phyloP scores from a whole-genome alignment of 2,797 vertebrate species.

The Poecilia gillii region DNA sequence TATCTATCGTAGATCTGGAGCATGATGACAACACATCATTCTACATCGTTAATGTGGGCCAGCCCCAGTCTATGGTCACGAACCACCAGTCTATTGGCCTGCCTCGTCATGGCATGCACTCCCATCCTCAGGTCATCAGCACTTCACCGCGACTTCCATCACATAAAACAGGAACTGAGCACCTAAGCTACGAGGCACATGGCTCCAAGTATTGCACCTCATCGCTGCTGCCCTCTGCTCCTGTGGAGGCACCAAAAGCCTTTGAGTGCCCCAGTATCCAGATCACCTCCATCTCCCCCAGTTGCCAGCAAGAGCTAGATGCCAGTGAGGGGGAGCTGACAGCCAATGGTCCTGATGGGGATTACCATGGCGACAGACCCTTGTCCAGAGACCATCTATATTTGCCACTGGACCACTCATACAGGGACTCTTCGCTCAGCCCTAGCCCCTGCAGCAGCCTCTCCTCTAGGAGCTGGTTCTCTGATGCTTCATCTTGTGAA shows the following conservation, averaged over 20 bases:
- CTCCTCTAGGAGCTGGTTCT: conserved; percentile 98
- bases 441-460: conserved; percentile 98
- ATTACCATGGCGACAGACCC: conserved; percentile 89
- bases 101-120: conserved; percentile 89
- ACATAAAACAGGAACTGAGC: conserved; percentile 87
- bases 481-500: conserved; percentile 97
- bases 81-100: conserved; percentile 87
- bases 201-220: conserved; percentile 87
- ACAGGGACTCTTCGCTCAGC: conserved; percentile 94
- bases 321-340: conserved; percentile 85
- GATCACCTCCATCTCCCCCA: conserved; percentile 99
- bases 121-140: conserved; percentile 88
- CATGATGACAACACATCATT: conserved; percentile 95
- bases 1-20: conserved; percentile 86
- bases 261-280: conserved; percentile 99
- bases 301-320: conserved; percentile 97
- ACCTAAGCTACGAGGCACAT: conserved; percentile 80
- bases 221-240: conserved; percentile 67
- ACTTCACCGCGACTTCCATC: conserved; percentile 85
- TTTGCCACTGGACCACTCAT: conserved; percentile 95
- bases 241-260: conserved; percentile 88
- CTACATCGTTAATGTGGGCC: conserved; percentile 95
- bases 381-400: conserved; percentile 95
- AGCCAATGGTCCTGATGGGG: conserved; percentile 89
- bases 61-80: conserved; percentile 84